Conservation (phyloP, 2,797 vertebrate species). For the Sebastes dallii region DNA sequence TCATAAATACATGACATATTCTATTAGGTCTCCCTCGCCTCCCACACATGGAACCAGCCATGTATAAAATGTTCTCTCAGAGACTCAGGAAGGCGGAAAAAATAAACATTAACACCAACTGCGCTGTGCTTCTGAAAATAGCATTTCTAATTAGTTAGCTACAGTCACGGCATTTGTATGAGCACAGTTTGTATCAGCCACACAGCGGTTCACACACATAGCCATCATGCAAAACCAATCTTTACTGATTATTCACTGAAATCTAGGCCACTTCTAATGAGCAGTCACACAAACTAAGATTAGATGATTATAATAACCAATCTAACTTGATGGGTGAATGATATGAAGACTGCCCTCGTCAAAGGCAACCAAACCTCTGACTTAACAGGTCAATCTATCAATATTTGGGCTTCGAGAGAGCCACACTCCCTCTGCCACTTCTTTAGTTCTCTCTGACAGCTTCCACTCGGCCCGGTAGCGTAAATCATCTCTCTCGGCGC, state of each 20-base stretch:
- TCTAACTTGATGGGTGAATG: slow-evolving; percentile 24
- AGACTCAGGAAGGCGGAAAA: slow-evolving; percentile 48
- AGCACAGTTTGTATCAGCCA: slow-evolving; percentile 27
- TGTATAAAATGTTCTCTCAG: slow-evolving; percentile 46
- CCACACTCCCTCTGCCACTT: slow-evolving; percentile 77
- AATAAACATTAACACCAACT: slow-evolving; percentile 48
- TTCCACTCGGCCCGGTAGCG: slow-evolving; percentile 76
- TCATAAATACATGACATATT: slow-evolving; percentile 29
- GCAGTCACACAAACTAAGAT: slow-evolving; percentile 35
- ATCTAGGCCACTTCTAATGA: slow-evolving; percentile 54
- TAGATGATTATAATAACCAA: slow-evolving; percentile 11
- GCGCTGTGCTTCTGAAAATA: slow-evolving; percentile 52
- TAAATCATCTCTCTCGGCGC: slow-evolving; percentile 58
- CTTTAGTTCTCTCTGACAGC: slow-evolving; percentile 71
- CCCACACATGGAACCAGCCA: slow-evolving; percentile 55
- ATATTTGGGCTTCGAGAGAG: slow-evolving; percentile 53
- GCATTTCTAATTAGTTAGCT: slow-evolving; percentile 49
- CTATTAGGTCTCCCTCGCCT: slow-evolving; percentile 11
- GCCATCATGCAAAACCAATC: slow-evolving; percentile 38
- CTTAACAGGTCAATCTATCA: slow-evolving; percentile 42
- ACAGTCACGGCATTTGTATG: slow-evolving; percentile 34
- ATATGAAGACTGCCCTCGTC: slow-evolving; percentile 5
- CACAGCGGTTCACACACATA: slow-evolving; percentile 11
- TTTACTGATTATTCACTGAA: slow-evolving; percentile 31
- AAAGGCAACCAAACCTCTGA: slow-evolving; percentile 35